Conservation (phyloP, 92 coral and sea anemone species). For the Scolanthus callimorphus region DNA sequence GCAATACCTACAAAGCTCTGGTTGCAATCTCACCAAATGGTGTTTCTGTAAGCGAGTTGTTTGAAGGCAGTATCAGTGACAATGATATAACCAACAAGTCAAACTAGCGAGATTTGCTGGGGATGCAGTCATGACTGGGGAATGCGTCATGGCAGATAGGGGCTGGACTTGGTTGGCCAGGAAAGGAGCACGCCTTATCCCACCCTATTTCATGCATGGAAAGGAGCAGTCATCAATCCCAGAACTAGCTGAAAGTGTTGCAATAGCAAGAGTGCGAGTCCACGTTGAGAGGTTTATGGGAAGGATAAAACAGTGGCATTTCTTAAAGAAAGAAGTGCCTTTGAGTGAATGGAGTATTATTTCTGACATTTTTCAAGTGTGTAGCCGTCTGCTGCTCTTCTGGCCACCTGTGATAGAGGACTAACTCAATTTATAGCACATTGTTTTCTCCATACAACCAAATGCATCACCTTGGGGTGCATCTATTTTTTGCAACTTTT, state of each 20-base stretch:
- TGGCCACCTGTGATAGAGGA: constrained; percentile 35
- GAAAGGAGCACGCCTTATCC: constrained; percentile 38
- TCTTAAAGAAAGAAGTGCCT: constrained; percentile 37
- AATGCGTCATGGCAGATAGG: constrained; percentile 59
- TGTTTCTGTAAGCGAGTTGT: constrained; percentile 54
- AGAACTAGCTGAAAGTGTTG: constrained; percentile 41
- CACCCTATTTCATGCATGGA: constrained; percentile 43
- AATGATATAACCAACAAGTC: constrained; percentile 47
- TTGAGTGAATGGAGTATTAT: constrained; percentile 41
- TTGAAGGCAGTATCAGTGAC: constrained; percentile 66
- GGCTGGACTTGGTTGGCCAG: constrained; percentile 37
- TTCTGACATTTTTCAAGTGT: constrained; percentile 40
- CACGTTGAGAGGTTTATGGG: no score
- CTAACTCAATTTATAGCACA: no score
- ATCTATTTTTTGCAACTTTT: no score
- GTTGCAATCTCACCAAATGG: constrained; percentile 60
- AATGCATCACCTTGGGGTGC: no score
- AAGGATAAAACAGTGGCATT: constrained; percentile 41
- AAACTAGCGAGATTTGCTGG: constrained; percentile 41
- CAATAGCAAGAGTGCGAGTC: constrained; percentile 52
- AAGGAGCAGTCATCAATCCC: constrained; percentile 43
- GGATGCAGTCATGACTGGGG: no score
- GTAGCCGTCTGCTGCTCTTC: constrained; percentile 36
- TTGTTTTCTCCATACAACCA: no score
- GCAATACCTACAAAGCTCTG: constrained; percentile 55